phyloP scores from a whole-genome alignment of 2,888 invertebrate genomes.

The Xanthostigma xanthostigma region DNA sequence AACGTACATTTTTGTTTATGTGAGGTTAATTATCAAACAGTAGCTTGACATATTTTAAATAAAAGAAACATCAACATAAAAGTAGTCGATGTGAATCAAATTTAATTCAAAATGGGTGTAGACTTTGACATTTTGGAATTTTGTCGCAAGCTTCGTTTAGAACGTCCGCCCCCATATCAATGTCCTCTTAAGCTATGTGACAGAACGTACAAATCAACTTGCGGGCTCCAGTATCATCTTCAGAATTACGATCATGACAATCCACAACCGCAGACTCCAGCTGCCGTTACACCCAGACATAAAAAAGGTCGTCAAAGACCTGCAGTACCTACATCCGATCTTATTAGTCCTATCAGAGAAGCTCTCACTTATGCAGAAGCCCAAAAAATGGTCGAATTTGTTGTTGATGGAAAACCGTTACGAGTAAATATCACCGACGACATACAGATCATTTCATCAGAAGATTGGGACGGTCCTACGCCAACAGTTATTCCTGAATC shows the following conservation, averaged over 20 bases:
- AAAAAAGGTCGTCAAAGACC: slow-evolving; percentile 39
- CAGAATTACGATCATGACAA: slow-evolving; percentile 75
- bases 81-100: too few relatives aligned
- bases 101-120: slow-evolving; percentile 47
- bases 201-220: slow-evolving; percentile 72
- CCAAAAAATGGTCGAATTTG: slow-evolving; percentile 74
- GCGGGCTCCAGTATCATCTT: slow-evolving; percentile 74
- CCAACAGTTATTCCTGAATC: slow-evolving; percentile 1
- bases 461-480: slow-evolving; percentile 31
- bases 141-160: slow-evolving; percentile 65
- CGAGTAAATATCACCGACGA: slow-evolving; percentile 42
- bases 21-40: too few relatives aligned
- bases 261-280: slow-evolving; percentile 47
- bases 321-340: slow-evolving; percentile 26
- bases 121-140: slow-evolving; percentile 79
- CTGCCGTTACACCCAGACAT: slow-evolving; percentile 40
- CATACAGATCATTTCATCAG: slow-evolving; percentile 51
- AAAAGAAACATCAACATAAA: too few relatives aligned
- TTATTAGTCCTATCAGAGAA: slow-evolving; percentile 42
- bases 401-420: slow-evolving; percentile 51
- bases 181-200: slow-evolving; percentile 78
- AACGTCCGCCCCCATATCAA: slow-evolving; percentile 69
- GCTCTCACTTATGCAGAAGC: slow-evolving; percentile 71
- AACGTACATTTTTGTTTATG: too few relatives aligned
- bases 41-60: too few relatives aligned